phyloP scores from a whole-genome alignment of 2,888 invertebrate species.

The Leuctra nigra region DNA sequence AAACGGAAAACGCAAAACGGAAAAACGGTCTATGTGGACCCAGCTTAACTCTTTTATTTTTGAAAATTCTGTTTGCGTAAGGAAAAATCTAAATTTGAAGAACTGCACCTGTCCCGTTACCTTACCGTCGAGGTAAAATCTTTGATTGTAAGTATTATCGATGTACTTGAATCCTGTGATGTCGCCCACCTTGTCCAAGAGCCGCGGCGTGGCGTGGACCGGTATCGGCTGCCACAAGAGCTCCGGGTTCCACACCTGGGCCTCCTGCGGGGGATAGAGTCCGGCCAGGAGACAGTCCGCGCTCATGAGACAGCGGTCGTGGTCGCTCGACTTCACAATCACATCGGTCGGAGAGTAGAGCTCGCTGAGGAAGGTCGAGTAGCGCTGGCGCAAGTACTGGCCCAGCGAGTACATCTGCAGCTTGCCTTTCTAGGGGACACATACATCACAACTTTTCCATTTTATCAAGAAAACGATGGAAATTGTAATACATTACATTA shows the following conservation, averaged over 20 bases:
- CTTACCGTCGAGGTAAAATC: no score
- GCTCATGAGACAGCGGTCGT: constrained; percentile 80
- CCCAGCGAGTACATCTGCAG: constrained; percentile 69
- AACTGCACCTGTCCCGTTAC: no score
- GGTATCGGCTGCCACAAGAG: constrained; percentile 81
- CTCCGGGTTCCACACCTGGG: constrained; percentile 58
- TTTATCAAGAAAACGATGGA: no score
- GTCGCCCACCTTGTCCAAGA: constrained; percentile 64
- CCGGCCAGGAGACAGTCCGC: constrained; percentile 76
- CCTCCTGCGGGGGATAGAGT: constrained; percentile 57
- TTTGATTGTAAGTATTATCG: no score
- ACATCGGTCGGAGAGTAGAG: constrained; percentile 57
- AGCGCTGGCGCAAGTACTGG: constrained; percentile 59
- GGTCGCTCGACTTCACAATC: constrained; percentile 64
- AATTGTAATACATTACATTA: no score
- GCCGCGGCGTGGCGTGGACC: constrained; percentile 64
- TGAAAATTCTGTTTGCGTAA: no score
- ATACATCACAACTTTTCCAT: no score
- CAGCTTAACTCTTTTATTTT: no score
- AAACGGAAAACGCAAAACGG: no score
- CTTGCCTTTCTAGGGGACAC: constrained; percentile 78
- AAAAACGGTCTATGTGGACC: no score
- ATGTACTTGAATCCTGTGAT: no score
- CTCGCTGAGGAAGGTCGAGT: constrained; percentile 55
- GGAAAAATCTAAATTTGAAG: no score